Base-by-base conservation (phyloP, 2,113 vertebrate genomes). In the Ciconia maguari region DNA sequence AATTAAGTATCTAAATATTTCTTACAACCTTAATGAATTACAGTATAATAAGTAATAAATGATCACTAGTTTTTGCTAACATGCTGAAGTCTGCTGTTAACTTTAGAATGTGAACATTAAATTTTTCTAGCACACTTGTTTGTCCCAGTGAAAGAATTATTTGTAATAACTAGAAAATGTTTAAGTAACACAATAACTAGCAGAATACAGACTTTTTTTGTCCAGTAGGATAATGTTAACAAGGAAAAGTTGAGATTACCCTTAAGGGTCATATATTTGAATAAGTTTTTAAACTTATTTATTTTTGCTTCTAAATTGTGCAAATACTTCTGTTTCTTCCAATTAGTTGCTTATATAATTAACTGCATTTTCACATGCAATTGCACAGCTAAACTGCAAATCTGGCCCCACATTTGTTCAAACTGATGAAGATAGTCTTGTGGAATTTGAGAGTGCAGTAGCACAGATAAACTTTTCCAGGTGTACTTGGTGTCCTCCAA, bases 1-100 rank as follows among this genome's bases (percentile, higher is more conserved):
- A 98, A 98, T 98, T 98, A 98, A 98, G 98, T 97, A 98, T 98
- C 97, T 98, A 98, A 98, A 98, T 98, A 98, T 98, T 98, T 98
- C 97, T 94, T 97, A 96, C 97, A 96, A 90, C 96, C 92, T 97
- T 98, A 98, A 98, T 98, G 98, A 98, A 98, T 98, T 98, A 93
- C 97, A 95, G 64, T 96, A 96, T 97, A 97, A 97, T 96, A 98
- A 97, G 97, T 98, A 95, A 98, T 97, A 98, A 98, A 95, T 95
- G 98, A 95, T 97, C 86, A 74, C 83, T 71, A 91, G 68, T 95
- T 97, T 97, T 96, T 83, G 69, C 93, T 90, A 96, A 88, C 36
- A 32, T 96, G 88, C 81, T 97, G 91, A 84, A 81, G 79, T 76
- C 94, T 93, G 57, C 83, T 96, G 92, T 97, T 84, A 38, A 91